These are phyloP conservation scores for Phainopepla nitens DNA, from an alignment of 2,113 vertebrate genomes.

Conservation along the genomic window DNA sequence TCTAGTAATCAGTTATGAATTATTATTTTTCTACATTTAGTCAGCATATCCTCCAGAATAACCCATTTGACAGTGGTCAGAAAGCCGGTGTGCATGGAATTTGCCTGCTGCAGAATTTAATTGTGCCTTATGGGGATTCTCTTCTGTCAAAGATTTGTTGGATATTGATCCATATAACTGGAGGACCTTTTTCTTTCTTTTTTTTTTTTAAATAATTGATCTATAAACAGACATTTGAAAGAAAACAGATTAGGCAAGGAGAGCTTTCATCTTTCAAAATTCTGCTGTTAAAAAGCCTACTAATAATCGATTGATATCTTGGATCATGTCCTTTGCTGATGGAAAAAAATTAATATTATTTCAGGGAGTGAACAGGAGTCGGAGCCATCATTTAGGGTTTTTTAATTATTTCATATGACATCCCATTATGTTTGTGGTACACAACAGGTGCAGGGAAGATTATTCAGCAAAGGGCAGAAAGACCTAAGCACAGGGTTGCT, in stretches of 20 bases:
- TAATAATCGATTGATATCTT: not conserved
- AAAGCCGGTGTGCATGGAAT: not conserved
- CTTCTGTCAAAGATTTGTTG: not conserved
- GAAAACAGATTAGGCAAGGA: not conserved
- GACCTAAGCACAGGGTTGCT: not conserved
- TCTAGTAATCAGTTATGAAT: not conserved
- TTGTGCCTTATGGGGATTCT: slow-evolving; percentile 38
- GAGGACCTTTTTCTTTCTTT: not conserved
- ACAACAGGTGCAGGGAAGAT: slow-evolving; percentile 10
- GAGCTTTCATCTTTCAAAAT: not conserved
- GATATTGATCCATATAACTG: not conserved
- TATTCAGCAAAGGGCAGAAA: not conserved
- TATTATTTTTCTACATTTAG: not conserved
- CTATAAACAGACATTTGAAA: not conserved
- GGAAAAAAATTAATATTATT: not conserved
- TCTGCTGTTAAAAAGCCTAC: not conserved
- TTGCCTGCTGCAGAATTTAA: not conserved
- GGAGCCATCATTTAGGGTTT: fast-evolving
- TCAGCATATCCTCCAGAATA: not conserved
- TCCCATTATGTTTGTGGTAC: not conserved
- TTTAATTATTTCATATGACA: not conserved
- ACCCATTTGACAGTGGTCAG: not conserved
- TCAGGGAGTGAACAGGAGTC: not conserved
- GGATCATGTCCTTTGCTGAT: not conserved
- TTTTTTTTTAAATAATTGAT: not conserved